Evolutionary conservation across 92 coral and sea anemone species (phyloP).

Genomic region (Hydrozoanthus gracilis): DNA sequence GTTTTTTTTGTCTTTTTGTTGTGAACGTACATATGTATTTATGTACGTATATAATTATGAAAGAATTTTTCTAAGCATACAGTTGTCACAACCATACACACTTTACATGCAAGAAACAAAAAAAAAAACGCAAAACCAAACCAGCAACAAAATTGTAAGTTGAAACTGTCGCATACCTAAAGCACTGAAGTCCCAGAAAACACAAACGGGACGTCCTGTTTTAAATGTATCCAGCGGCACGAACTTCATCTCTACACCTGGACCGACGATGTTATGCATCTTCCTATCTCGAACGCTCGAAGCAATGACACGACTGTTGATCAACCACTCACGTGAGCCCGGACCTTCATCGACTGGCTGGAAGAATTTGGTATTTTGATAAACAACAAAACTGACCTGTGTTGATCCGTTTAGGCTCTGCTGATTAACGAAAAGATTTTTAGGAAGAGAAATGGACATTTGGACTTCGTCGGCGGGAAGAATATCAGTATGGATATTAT

Average conservation of each 20-base stretch:
- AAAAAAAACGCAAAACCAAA: too few species aligned
- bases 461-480: constrained; percentile 55
- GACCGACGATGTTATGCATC: constrained; percentile 54
- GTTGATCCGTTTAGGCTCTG: constrained; percentile 27
- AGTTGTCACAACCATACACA: too few species aligned
- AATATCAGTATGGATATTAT: constrained; percentile 40
- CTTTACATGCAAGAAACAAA: too few species aligned
- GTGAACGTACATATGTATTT: too few species aligned
- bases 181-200: constrained; percentile 65
- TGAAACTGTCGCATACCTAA: constrained; percentile 31
- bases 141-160: not conserved
- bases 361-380: constrained; percentile 79
- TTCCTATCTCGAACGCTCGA: constrained; percentile 59
- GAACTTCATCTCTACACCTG: constrained; percentile 63
- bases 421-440: constrained; percentile 53
- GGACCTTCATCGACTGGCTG: constrained; percentile 62
- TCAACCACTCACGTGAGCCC: constrained; percentile 1
- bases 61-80: too few species aligned
- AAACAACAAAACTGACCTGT: constrained; percentile 76
- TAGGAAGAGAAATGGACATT: constrained; percentile 69
- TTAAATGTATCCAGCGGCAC: constrained; percentile 26
- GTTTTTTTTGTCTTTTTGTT: too few species aligned
- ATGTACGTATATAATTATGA: too few species aligned
- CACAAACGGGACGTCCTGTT: constrained; percentile 46
- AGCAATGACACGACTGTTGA: constrained; percentile 66